Conservation (phyloP, 2,888 invertebrate species). For the Chrysina gloriosa region DNA sequence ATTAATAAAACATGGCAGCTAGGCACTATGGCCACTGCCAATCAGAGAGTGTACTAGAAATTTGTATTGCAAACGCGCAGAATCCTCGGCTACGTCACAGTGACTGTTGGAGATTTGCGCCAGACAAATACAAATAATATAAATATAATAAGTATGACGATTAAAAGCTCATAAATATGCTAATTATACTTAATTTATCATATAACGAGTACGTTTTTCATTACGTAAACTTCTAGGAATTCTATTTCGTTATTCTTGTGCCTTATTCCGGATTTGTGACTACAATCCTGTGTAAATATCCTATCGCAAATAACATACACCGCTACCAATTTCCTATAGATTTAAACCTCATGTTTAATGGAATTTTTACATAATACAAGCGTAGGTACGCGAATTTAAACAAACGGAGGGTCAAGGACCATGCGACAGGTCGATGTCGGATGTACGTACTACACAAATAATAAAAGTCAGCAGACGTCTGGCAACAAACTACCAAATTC, state of each 20-base stretch:
- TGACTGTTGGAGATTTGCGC: constrained; percentile 5
- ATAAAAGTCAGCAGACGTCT: constrained; percentile 32
- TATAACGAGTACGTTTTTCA: neutral
- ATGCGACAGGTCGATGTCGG: constrained; percentile 38
- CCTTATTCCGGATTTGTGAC: no score
- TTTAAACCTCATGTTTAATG: no score
- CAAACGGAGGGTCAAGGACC: constrained; percentile 38
- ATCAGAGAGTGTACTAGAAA: constrained; percentile 53
- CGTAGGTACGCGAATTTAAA: neutral
- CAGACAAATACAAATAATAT: constrained; percentile 10
- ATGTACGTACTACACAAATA: constrained; percentile 27
- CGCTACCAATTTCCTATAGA: no score
- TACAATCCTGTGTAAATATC: neutral
- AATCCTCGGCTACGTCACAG: constrained; percentile 36
- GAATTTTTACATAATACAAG: constrained; percentile 2
- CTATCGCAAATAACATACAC: neutral
- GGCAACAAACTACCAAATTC: constrained; percentile 15
- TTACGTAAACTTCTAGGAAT: neutral
- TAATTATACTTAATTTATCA: no score
- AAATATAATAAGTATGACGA: no score
- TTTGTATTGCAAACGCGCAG: constrained; percentile 30
- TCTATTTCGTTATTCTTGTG: neutral
- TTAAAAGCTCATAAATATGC: no score
- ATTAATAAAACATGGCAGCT: constrained; percentile 83
- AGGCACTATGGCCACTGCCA: constrained; percentile 62